These are phyloP conservation scores for Sebastes nivosus DNA, from an alignment of 2,797 vertebrate species.

Conservation along the genomic window DNA sequence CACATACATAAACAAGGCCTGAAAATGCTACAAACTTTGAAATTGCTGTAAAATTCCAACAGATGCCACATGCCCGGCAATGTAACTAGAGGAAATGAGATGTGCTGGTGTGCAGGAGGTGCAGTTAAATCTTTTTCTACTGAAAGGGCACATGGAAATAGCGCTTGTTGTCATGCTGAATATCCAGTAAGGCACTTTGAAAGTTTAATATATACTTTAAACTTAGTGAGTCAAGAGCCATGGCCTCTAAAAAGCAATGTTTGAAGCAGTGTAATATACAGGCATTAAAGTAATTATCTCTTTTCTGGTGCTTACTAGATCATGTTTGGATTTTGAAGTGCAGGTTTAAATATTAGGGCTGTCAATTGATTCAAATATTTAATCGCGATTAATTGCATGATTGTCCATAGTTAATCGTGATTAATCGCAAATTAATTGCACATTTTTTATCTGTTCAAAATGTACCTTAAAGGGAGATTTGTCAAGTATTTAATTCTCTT, in stretches of 20 bases:
- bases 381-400: too few relatives aligned
- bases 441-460: too few relatives aligned
- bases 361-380: too few relatives aligned
- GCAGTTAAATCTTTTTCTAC: conserved; percentile 32
- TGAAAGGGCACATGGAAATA: conserved; percentile 39
- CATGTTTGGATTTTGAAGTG: background rate
- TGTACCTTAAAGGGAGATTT: too few relatives aligned
- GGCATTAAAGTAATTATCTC: conserved; percentile 14
- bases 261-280: background rate
- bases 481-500: too few relatives aligned
- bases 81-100: conserved; percentile 60
- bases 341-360: background rate
- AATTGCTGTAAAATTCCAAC: conserved; percentile 65
- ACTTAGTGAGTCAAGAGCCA: conserved; percentile 17
- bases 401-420: too few relatives aligned
- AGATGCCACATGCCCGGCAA: conserved; percentile 54
- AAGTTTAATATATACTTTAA: conserved; percentile 16
- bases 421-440: too few relatives aligned
- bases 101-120: conserved; percentile 31
- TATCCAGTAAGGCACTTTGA: conserved; percentile 26
- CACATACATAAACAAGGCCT: conserved; percentile 64
- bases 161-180: conserved; percentile 29
- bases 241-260: conserved; percentile 10
- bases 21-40: conserved; percentile 60
- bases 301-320: background rate